Evolutionary conservation across 2,113 vertebrate species (phyloP).

Genomic region (Stegastes partitus): DNA sequence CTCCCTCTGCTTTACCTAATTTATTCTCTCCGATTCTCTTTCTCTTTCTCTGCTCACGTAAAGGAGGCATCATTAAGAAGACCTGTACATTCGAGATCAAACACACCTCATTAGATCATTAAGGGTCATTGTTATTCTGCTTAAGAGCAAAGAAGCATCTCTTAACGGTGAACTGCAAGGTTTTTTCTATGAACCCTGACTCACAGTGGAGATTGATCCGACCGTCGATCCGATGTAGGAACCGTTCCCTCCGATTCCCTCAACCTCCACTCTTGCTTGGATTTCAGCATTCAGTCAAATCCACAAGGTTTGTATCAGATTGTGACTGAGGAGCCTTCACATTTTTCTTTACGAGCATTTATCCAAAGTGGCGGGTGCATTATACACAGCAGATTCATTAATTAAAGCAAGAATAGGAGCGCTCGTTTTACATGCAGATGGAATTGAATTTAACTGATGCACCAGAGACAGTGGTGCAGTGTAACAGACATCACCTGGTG

Average conservation of each 20-base stretch:
- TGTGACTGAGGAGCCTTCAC: background rate
- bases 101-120: slow-evolving; percentile 52
- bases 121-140: slow-evolving; percentile 42
- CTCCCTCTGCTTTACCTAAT: slow-evolving; percentile 12
- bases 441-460: slow-evolving; percentile 1
- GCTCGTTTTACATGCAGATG: slow-evolving; percentile 12
- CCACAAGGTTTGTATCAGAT: slow-evolving; percentile 75
- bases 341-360: background rate
- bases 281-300: slow-evolving; percentile 77
- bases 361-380: slow-evolving; percentile 3
- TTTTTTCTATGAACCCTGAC: slow-evolving; percentile 52
- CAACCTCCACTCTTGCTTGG: slow-evolving; percentile 66
- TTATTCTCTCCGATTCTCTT: slow-evolving; percentile 34
- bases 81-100: slow-evolving; percentile 63
- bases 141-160: slow-evolving; percentile 28
- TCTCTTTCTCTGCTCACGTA: slow-evolving; percentile 26
- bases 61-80: slow-evolving; percentile 75
- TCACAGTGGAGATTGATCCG: slow-evolving; percentile 44
- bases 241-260: slow-evolving; percentile 44
- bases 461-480: background rate
- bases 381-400: background rate
- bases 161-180: slow-evolving; percentile 26
- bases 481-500: background rate
- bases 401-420: slow-evolving; percentile 5
- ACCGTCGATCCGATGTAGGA: slow-evolving; percentile 62